These are phyloP conservation scores for Labeo rohita DNA, from an alignment of 2,113 vertebrate genomes.

Conservation along the genomic window DNA sequence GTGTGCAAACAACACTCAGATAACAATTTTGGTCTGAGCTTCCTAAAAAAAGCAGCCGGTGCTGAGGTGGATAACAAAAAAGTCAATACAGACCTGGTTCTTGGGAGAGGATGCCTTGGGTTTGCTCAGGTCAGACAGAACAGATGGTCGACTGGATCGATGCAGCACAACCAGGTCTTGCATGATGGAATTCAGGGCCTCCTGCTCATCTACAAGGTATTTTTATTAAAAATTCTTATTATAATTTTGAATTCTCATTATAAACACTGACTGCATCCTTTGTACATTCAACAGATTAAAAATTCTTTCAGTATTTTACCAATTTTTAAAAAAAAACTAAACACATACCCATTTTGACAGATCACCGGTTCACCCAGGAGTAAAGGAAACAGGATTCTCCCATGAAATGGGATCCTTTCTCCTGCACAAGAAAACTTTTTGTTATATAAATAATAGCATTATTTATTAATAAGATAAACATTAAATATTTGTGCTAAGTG, in stretches of 20 bases:
- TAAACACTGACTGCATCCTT: not conserved
- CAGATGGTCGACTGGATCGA: conserved; percentile 89
- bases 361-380: conserved; percentile 78
- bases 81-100: conserved; percentile 86
- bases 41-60: not conserved
- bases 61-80: not conserved
- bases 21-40: not conserved
- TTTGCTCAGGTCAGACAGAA: conserved; percentile 86
- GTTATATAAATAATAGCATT: not conserved
- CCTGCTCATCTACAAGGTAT: conserved; percentile 86
- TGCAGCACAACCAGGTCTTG: conserved; percentile 98
- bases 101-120: conserved; percentile 91
- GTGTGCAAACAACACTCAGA: not conserved
- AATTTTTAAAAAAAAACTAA: not conserved
- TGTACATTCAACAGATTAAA: not conserved
- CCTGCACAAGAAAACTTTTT: conserved; percentile 64
- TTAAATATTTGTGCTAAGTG: not conserved
- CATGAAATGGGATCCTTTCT: conserved; percentile 87
- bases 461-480: not conserved
- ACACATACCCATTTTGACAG: conserved; percentile 89
- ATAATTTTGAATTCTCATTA: not conserved
- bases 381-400: conserved; percentile 82
- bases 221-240: not conserved
- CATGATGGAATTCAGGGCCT: conserved; percentile 98
- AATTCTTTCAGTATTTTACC: not conserved